phyloP scores from a whole-genome alignment of 2,113 vertebrate genomes.

The Halichoerus grypus region DNA sequence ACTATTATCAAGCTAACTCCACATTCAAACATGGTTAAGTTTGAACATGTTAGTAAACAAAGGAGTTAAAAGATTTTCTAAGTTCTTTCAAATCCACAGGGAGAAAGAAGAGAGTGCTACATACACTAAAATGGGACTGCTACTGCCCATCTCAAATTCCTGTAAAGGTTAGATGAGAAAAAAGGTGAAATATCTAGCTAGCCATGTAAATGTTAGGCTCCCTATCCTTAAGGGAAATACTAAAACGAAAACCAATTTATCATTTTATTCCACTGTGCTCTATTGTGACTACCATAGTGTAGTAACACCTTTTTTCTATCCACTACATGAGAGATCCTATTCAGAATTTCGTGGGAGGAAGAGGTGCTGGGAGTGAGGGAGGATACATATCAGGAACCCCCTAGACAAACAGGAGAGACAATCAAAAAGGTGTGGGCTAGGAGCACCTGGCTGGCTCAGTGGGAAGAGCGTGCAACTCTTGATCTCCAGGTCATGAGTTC shows the following conservation, averaged over 20 bases:
- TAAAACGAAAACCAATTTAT: neutral
- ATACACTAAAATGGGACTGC: neutral
- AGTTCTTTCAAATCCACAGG: neutral
- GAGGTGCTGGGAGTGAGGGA: neutral
- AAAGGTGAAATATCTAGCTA: neutral
- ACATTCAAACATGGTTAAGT: constrained; percentile 35
- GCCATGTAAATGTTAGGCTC: neutral
- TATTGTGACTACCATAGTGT: neutral
- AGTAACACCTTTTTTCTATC: neutral
- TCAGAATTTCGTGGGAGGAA: neutral
- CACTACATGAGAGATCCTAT: neutral
- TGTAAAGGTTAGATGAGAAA: neutral
- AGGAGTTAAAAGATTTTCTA: neutral
- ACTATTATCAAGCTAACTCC: neutral
- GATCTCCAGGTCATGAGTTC: neutral
- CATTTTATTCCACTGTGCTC: neutral
- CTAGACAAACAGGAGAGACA: neutral
- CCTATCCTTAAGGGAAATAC: neutral
- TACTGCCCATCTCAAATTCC: neutral
- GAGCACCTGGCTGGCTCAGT: neutral
- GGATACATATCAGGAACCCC: neutral
- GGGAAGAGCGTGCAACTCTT: neutral
- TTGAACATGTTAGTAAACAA: neutral
- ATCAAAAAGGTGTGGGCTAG: neutral
- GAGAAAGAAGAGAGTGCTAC: neutral